Base-by-base conservation (phyloP, 2,113 vertebrate genomes). In the Hyaena hyaena region DNA sequence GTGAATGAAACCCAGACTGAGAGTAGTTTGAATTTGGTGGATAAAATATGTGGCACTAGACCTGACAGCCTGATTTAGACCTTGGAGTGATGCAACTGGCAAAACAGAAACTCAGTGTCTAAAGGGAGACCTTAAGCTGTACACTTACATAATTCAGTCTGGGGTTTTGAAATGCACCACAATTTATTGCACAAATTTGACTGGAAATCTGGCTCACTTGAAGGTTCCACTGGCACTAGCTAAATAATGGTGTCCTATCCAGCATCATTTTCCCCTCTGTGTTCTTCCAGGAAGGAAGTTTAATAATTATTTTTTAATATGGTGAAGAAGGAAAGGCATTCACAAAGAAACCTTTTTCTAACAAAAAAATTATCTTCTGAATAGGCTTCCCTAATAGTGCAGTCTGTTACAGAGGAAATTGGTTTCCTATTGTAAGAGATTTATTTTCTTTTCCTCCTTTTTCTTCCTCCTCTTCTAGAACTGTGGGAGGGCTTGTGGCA, bases 301-400 rank as follows among this genome's bases (percentile, higher is more conserved):
- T 96, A 97, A 97, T 98, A 90, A 96, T 97, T 97, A 74, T 95
- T 97, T 97, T 97, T 96, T 97, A 97, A 97, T 95, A 90, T 66
- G 33, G 43, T 76, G 69, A 95, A 94, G 91, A 95, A 97, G 24
- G 48, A 53, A 77, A 55, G 1, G 73, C 68, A 93, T 88, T 73
- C 0, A 43, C 94, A n/a, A 45, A 74, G 66, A 88, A 81, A 33
- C 82, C 86, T 96, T 96, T 96, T 82, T 83, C 84, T 82, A 87
- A 77, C 21, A 85, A 74, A 97, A 97, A 88, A 80, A 50, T 17
- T 82, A 69, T 93, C 80, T 84, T 95, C 87, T 88, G 77, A 97
- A 97, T 90, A 58, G 87, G 89, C 83, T 88, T 55, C 65, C 82
- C 82, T 19, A 0, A 85, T 82, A 76, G 53, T 82, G 61, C 55